Percentiles rank a stretch among this genome's conserved stretches.
Conservation (phyloP, 2,113 vertebrate species). For the Cepphus grylle region DNA sequence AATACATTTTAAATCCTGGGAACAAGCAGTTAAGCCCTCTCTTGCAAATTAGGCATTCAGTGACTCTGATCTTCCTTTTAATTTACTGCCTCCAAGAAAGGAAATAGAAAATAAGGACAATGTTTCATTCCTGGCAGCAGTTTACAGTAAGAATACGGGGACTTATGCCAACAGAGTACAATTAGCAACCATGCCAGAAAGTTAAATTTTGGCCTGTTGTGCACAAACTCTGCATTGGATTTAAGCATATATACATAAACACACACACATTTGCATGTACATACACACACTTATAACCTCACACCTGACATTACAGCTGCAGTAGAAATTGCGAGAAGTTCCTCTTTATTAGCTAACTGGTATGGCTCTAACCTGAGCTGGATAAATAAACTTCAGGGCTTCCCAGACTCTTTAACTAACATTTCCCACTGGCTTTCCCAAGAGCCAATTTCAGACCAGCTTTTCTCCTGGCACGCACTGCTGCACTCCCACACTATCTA, state of each 20-base stretch:
- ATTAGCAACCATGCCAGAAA: not conserved
- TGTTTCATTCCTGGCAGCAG: not conserved
- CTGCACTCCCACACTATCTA: not conserved
- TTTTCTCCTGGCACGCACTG: not conserved
- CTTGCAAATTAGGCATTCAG: not conserved
- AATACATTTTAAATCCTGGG: not conserved
- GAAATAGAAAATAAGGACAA: not conserved
- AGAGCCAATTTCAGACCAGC: not conserved
- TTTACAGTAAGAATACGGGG: not conserved
- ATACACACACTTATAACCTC: not conserved
- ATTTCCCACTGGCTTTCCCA: not conserved
- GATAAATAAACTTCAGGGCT: not conserved
- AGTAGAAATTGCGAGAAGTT: not conserved
- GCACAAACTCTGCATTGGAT: not conserved
- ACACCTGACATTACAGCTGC: not conserved
- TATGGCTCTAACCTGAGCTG: not conserved
- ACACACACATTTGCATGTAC: too few species aligned
- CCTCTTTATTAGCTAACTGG: not conserved
- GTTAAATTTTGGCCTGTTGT: not conserved
- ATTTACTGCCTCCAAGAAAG: not conserved
- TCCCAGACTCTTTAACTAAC: not conserved
- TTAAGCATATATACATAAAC: not conserved
- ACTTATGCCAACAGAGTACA: not conserved
- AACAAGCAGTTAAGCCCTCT: slow-evolving; percentile 7
- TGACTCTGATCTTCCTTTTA: not conserved